Base-by-base conservation (phyloP, 2,113 vertebrate genomes). In the Labrus mixtus region DNA sequence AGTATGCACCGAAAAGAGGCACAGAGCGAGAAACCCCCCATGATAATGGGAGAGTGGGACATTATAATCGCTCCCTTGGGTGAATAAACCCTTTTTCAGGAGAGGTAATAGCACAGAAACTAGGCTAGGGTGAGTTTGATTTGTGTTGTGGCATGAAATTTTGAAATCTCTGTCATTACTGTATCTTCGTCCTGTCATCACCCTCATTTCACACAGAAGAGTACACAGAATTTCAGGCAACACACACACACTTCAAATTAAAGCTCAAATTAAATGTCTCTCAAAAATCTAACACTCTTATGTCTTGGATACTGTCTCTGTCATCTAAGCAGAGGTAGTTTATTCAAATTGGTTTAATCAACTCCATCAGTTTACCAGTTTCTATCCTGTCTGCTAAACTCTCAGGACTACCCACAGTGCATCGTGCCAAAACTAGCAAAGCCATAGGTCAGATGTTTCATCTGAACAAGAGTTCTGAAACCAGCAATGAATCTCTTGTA, bases 111-210 rank as follows among this genome's bases (percentile, higher is more conserved):
- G 83, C 75, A 88, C 78, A 82, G 68, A 82, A 62, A 78, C 70
- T 17, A 63, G 51, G n/a, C 73, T 50, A 62, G 86, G 74, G 68
- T 77, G 55, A 75, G 51, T 87, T 78, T 72, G 84, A 87, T 79
- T 80, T 87, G 75, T 87, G 82, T 84, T 83, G 83, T 87, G 88
- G 86, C 78, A 68, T 72, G 51, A 86, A 84, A 73, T 68, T 33
- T 45, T 69, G 22, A 80, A 85, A 89, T 88, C 81, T 80, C 79
- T 86, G 87, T 91, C 77, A 85, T 88, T 82, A 76, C 73, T 39
- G 60, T 6, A 9, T 79, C 68, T 80, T 65, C 76, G 86, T 87
- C 82, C 85, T 89, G 72, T 92, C 87, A 89, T 91, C 84, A 81
- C 68, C 25, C 50, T 78, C 4, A 56, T 62, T 84, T 88, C 73